Evolutionary conservation across 2,797 vertebrate genomes (phyloP).

Genomic region (Onychomys arenicola): DNA sequence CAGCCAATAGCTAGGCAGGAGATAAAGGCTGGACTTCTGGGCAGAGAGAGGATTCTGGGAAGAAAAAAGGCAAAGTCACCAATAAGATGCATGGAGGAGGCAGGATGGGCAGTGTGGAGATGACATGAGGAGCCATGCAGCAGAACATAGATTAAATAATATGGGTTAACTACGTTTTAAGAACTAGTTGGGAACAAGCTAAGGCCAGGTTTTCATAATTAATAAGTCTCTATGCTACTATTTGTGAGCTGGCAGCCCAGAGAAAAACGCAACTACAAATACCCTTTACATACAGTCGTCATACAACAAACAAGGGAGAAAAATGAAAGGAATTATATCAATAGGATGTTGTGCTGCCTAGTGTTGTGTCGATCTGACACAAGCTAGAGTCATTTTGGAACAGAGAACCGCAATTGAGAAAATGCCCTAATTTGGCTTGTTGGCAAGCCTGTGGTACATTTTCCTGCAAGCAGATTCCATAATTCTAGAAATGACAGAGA

Average conservation of each 20-base stretch:
- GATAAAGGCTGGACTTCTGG: not conserved
- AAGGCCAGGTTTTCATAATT: not conserved
- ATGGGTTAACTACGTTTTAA: not conserved
- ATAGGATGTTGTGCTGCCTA: too few species aligned
- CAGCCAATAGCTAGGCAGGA: not conserved
- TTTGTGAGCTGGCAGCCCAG: not conserved
- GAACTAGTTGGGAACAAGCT: not conserved
- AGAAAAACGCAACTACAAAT: not conserved
- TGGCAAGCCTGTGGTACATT: not conserved
- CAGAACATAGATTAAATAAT: not conserved
- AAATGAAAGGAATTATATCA: not conserved
- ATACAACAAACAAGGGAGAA: not conserved
- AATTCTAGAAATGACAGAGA: too few species aligned
- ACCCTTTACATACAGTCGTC: not conserved
- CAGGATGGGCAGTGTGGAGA: not conserved
- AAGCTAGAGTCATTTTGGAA: not conserved
- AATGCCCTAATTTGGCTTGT: not conserved
- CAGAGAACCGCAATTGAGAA: too few species aligned
- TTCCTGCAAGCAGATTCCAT: too few species aligned
- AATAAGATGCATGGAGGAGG: not conserved
- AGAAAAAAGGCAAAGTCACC: not conserved
- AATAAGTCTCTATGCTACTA: not conserved
- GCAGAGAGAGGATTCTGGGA: not conserved
- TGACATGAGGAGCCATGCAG: not conserved
- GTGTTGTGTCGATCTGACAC: not conserved